A percentile compares a stretch with the other conserved stretches of the same genome.
Conservation (phyloP, 2,113 vertebrate species). For the Oncorhynchus nerka region DNA sequence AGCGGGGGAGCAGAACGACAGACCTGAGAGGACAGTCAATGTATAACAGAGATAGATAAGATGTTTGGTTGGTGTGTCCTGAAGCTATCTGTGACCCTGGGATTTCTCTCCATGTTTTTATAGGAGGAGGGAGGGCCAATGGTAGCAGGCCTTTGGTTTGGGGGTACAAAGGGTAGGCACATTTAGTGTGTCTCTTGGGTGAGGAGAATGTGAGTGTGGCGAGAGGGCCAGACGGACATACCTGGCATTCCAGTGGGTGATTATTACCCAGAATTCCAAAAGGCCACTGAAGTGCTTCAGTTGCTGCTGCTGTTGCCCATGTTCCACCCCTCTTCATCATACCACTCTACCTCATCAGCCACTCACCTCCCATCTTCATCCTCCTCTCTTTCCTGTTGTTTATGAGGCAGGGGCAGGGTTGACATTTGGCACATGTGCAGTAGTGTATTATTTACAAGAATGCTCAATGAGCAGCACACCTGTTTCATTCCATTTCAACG, state of each 20-base stretch:
- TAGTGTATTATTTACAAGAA: background rate
- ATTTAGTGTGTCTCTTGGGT: constrained; percentile 29
- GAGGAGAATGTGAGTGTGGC: constrained; percentile 38
- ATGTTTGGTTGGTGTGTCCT: background rate
- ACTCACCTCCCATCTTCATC: background rate
- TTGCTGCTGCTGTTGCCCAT: constrained; percentile 28
- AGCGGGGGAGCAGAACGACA: constrained; percentile 4
- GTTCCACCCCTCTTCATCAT: background rate
- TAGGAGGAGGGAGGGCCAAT: constrained; percentile 2
- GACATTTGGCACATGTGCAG: background rate
- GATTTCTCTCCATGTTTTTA: constrained; percentile 10
- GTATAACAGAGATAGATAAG: constrained; percentile 22
- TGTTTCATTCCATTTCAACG: background rate
- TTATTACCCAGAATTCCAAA: constrained; percentile 66
- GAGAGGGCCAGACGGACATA: constrained; percentile 55
- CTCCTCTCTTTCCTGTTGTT: background rate
- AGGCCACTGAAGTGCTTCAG: constrained; percentile 49
- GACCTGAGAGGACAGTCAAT: constrained; percentile 12
- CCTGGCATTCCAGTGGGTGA: constrained; percentile 69
- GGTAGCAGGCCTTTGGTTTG: constrained; percentile 9
- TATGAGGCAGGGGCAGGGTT: background rate
- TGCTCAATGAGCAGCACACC: background rate
- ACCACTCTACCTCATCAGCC: background rate
- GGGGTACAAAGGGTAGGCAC: constrained; percentile 28
- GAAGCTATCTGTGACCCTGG: background rate